Evolutionary conservation across 2,113 vertebrate genomes (phyloP).

Genomic region (Apaloderma vittatum): DNA sequence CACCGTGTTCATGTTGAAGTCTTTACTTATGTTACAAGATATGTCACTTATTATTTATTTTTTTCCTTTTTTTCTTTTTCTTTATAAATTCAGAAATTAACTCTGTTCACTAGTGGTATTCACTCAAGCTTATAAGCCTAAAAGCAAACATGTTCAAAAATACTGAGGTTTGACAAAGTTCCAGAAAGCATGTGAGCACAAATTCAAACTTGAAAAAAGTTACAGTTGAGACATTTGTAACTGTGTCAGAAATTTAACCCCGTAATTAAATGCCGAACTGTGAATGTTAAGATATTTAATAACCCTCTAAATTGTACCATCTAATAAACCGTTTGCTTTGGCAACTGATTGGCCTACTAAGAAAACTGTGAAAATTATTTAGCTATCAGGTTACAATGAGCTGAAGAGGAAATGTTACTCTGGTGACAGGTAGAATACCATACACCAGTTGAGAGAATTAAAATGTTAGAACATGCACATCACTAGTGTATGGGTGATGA

Average conservation of each 20-base stretch:
- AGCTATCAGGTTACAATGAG: neutral
- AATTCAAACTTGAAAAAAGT: slow-evolving; percentile 44
- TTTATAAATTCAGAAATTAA: neutral
- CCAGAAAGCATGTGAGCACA: slow-evolving; percentile 57
- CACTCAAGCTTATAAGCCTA: slow-evolving; percentile 13
- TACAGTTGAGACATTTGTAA: slow-evolving; percentile 34
- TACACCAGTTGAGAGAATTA: neutral
- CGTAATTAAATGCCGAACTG: neutral
- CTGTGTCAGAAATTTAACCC: slow-evolving; percentile 53
- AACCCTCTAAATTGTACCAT: neutral
- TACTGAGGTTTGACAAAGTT: slow-evolving; percentile 9
- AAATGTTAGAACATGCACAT: neutral
- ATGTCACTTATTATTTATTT: neutral
- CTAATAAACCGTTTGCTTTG: slow-evolving; percentile 22
- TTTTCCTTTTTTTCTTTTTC: neutral
- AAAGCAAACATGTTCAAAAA: slow-evolving; percentile 40
- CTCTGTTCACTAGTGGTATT: slow-evolving; percentile 6
- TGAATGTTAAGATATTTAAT: neutral
- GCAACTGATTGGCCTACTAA: neutral
- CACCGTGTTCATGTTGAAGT: neutral
- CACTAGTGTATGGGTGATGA: neutral
- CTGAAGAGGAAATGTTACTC: slow-evolving; percentile 1
- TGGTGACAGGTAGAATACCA: neutral
- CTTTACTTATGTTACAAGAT: neutral
- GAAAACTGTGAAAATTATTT: neutral